A percentile compares a stretch with the other conserved stretches of the same genome.
Conservation (phyloP, 2,113 vertebrate genomes). For the Hippocampus mohnikei region DNA sequence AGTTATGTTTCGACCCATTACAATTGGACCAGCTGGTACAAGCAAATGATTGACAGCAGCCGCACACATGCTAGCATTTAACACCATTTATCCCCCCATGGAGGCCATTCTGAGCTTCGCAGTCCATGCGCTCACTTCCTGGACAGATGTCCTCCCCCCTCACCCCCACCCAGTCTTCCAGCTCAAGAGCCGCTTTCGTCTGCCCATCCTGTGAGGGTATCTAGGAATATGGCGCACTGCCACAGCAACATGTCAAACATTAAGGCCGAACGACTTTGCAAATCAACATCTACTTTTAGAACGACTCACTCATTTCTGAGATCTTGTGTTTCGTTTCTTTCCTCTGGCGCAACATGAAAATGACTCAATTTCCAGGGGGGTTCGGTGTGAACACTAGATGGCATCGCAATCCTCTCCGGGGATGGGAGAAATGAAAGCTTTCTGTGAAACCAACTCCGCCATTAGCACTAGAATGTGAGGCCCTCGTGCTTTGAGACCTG, state of each 20-base stretch:
- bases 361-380: background rate
- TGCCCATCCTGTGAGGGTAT: slow-evolving; percentile 59
- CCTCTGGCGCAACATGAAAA: background rate
- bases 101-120: slow-evolving; percentile 20
- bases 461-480: slow-evolving; percentile 33
- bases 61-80: slow-evolving; percentile 16
- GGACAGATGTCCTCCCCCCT: slow-evolving; percentile 27
- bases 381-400: slow-evolving; percentile 72
- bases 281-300: background rate
- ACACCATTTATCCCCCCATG: slow-evolving; percentile 1
- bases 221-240: slow-evolving; percentile 40
- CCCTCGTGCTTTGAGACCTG: slow-evolving; percentile 27
- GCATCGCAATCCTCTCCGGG: slow-evolving; percentile 53
- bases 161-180: slow-evolving; percentile 7
- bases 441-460: slow-evolving; percentile 45
- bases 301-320: too few relatives aligned
- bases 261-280: background rate
- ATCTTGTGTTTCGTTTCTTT: background rate
- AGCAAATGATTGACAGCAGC: slow-evolving; percentile 14
- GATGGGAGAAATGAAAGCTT: slow-evolving; percentile 51
- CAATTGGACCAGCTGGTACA: background rate
- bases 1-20: background rate
- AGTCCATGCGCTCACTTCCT: slow-evolving; percentile 47
- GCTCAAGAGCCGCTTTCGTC: slow-evolving; percentile 23
- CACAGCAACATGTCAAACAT: background rate